These are phyloP conservation scores for Brenthis daphne DNA, from an alignment of 2,888 invertebrate genomes.

Conservation along the genomic window DNA sequence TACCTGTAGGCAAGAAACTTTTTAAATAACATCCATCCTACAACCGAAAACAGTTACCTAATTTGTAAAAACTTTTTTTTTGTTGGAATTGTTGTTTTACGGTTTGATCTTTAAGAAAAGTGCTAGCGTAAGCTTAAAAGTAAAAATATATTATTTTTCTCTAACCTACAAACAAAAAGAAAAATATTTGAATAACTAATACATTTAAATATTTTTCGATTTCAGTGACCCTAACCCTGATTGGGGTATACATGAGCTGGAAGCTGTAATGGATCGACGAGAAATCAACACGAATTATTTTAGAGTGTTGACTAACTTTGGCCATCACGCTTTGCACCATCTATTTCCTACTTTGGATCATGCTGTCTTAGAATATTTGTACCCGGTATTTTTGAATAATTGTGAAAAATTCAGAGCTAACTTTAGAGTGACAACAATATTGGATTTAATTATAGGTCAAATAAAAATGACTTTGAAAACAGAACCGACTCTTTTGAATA, in stretches of 20 bases:
- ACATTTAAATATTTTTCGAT: constrained; percentile 33
- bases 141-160: background rate
- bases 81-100: constrained; percentile 5
- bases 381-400: constrained; percentile 83
- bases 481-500: constrained; percentile 52
- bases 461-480: constrained; percentile 58
- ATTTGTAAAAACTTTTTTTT: constrained; percentile 21
- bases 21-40: constrained; percentile 22
- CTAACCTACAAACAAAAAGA: no score
- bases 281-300: constrained; percentile 85
- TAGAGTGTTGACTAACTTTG: constrained; percentile 87
- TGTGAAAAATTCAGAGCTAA: constrained; percentile 83
- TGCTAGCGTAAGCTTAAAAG: background rate
- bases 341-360: constrained; percentile 91
- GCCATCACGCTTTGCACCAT: constrained; percentile 90
- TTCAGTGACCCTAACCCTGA: constrained; percentile 79
- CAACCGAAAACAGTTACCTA: constrained; percentile 23
- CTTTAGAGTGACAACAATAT: constrained; percentile 62
- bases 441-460: constrained; percentile 66
- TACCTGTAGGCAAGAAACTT: constrained; percentile 17
- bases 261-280: constrained; percentile 87
- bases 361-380: constrained; percentile 83
- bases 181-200: background rate
- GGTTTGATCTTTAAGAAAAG: constrained; percentile 9
- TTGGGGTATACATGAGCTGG: constrained; percentile 90